Percentiles rank a stretch among this genome's conserved stretches.
These are phyloP conservation scores for Zaprionus gabonicus DNA, from an alignment of 1,140 invertebrate species.

Conservation along the genomic window DNA sequence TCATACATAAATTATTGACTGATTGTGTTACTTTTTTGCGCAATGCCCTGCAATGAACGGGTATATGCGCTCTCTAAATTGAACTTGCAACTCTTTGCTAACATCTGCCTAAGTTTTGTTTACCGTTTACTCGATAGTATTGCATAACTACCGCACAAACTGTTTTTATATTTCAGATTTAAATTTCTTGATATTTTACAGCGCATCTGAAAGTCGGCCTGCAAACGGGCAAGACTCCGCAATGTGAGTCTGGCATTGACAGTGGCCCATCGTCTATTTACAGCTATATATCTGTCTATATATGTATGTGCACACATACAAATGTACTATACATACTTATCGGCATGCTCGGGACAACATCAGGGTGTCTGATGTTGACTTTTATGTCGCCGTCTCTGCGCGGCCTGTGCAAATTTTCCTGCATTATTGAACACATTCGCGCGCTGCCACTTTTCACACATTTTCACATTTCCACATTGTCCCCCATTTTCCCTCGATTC, in stretches of 20 bases:
- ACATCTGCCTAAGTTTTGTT: neutral
- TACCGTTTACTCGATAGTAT: neutral
- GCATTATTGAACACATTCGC: slow-evolving; percentile 48
- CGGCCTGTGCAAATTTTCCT: slow-evolving; percentile 40
- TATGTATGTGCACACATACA: neutral
- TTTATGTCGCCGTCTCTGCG: slow-evolving; percentile 24
- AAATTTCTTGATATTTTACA: neutral
- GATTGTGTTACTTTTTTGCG: neutral
- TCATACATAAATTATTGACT: slow-evolving; percentile 28
- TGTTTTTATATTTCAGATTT: neutral
- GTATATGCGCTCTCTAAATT: neutral
- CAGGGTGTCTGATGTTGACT: slow-evolving; percentile 31
- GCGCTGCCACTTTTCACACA: slow-evolving; percentile 26
- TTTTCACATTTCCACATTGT: slow-evolving; percentile 34
- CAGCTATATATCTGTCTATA: neutral
- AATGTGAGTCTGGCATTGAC: slow-evolving; percentile 8
- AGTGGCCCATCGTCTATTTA: slow-evolving; percentile 8
- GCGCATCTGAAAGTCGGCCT: neutral
- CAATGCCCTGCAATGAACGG: slow-evolving; percentile 9
- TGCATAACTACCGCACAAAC: neutral
- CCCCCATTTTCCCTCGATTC: slow-evolving; percentile 21
- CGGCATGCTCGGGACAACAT: neutral
- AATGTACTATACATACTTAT: neutral
- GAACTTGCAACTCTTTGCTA: neutral
- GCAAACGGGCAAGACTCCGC: neutral